phyloP scores from a whole-genome alignment of 2,797 vertebrate genomes.

The Lepidocolaptes lacrymiger region DNA sequence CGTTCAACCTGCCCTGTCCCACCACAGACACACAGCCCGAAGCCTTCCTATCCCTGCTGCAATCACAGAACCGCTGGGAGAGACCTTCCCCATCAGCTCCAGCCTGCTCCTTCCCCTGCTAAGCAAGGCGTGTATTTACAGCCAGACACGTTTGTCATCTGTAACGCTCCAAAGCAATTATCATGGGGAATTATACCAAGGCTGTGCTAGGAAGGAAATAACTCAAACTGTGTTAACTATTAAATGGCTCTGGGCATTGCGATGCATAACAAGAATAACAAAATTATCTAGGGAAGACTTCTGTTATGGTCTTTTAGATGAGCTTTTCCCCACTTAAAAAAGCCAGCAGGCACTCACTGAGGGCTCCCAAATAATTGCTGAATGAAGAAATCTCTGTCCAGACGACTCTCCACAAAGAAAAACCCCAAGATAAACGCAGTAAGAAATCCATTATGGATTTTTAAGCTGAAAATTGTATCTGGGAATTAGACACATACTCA shows the following conservation, averaged over 20 bases:
- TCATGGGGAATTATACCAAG: not conserved
- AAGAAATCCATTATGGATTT: not conserved
- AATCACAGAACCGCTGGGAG: not conserved
- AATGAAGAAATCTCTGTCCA: not conserved
- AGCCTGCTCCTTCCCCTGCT: not conserved
- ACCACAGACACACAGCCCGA: accelerated
- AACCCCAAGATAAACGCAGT: not conserved
- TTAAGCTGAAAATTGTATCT: not conserved
- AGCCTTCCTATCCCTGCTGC: not conserved
- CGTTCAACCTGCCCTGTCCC: not conserved
- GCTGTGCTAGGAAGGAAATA: not conserved
- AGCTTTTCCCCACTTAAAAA: not conserved
- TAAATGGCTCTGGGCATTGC: not conserved
- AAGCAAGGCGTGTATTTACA: not conserved
- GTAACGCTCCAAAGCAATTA: not conserved
- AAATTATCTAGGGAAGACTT: not conserved
- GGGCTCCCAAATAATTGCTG: not conserved
- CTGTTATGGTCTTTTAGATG: not conserved
- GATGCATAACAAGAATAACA: not conserved
- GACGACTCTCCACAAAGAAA: not conserved
- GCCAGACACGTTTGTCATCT: not conserved
- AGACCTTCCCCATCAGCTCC: not conserved
- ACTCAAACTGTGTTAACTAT: not conserved
- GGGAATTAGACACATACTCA: not conserved
- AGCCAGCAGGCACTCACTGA: not conserved